A percentile compares a stretch with the other conserved stretches of the same genome.
Evolutionary conservation across 92 coral and sea anemone genomes (phyloP).

Genomic region (Diadumene lineata): DNA sequence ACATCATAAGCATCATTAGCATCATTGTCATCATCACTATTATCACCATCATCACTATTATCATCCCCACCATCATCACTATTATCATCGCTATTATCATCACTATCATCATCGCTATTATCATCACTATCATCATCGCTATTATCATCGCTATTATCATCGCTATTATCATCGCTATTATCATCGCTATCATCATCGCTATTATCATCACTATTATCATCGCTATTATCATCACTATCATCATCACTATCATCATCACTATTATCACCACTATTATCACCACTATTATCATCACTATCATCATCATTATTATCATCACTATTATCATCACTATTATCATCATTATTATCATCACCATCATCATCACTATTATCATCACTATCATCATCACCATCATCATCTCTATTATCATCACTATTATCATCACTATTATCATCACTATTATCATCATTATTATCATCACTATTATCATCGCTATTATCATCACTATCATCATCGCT

Average conservation of each 20-base stretch:
- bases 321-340: background rate
- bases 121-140: background rate
- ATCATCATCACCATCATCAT: background rate
- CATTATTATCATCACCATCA: background rate
- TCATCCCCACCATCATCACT: background rate
- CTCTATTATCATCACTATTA: slow-evolving; percentile 16
- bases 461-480: background rate
- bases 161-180: background rate
- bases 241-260: background rate
- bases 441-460: slow-evolving; percentile 72
- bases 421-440: slow-evolving; percentile 70
- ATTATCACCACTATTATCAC: background rate
- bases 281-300: background rate
- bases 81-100: background rate
- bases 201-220: background rate
- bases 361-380: background rate
- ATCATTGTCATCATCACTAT: background rate
- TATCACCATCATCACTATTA: background rate
- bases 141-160: background rate
- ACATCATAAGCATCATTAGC: background rate
- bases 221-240: background rate
- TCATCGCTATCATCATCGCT: background rate
- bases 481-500: background rate
- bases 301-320: background rate
- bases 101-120: background rate